Evolutionary conservation across 2,888 invertebrate species (phyloP), one percentile per base, ranked within the genome.

Genomic region (Macrophya alboannulata): DNA sequence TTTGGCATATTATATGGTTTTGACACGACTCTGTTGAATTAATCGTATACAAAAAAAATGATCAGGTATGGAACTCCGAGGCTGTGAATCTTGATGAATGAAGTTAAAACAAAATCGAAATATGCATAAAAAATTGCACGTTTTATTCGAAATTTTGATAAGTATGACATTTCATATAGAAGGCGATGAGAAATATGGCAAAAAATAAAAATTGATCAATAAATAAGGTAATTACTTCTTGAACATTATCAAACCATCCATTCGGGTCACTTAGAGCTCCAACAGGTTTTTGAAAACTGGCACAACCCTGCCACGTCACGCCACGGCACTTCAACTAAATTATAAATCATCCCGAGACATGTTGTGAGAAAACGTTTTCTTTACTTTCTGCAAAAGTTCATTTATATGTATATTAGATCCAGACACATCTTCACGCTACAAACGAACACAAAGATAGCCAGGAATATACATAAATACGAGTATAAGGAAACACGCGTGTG

Each of bases 301-400:
- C 55, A 31, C n/a, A 37, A 59, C 76, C 48, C n/a, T n/a, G n/a
- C n/a, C n/a, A n/a, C n/a, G n/a, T n/a, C 76, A 37, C 79, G 79
- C 79, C 15, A 79, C 17, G 79, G 21, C 31, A 79, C 59, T 79
- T 21, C n/a, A 37, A 31, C 15, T 0, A 76, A 76, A 48, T 48
- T 76, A 25, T 48, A 37, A 77, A 51, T 48, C 31, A 25, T 77
- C 40, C 25, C 21, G n/a, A 81, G 43, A 81, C n/a, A 59, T 62
- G 81, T 21, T 2, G 12, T 62, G 40, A 25, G 25, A 81, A 43
- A 43, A 62, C 40, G n/a, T 79, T 79, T 79, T n/a, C 59, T 62
- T 79, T 62, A 15, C 9, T 31, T 31, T 51, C n/a, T 17, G 1
- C 77, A 12, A 31, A 15, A 79, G 40, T 51, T 79, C 40, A 59